These are phyloP conservation scores for Zoanthus sansibaricus DNA, from an alignment of 92 coral and sea anemone species.

Conservation along the genomic window DNA sequence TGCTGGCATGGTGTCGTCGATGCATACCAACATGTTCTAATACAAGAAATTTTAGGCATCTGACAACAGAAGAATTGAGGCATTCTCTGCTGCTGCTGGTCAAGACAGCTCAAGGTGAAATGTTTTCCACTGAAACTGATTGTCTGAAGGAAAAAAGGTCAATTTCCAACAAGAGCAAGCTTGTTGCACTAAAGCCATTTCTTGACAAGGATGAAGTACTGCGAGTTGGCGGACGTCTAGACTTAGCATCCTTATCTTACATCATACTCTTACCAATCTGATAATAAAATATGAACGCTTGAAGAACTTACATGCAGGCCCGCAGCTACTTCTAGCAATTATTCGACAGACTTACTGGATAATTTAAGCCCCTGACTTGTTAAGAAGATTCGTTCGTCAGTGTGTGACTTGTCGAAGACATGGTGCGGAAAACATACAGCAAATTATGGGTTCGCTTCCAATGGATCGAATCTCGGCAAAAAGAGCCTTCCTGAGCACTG, in stretches of 20 bases:
- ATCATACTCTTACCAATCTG: constrained; percentile 57
- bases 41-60: constrained; percentile 36
- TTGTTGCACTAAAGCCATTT: constrained; percentile 62
- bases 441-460: constrained; percentile 42
- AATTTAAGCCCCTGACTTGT: neutral
- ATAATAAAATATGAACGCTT: constrained; percentile 54
- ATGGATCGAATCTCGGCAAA: constrained; percentile 26
- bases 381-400: neutral
- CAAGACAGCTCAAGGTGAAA: constrained; percentile 56
- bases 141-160: constrained; percentile 32
- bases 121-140: constrained; percentile 47
- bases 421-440: neutral
- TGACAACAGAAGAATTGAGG: constrained; percentile 53
- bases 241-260: constrained; percentile 55
- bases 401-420: neutral
- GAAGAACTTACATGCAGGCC: constrained; percentile 43
- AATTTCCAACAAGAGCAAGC: constrained; percentile 8
- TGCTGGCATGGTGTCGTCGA: constrained; percentile 42
- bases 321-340: neutral
- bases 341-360: constrained; percentile 17
- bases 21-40: constrained; percentile 57
- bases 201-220: constrained; percentile 64
- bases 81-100: constrained; percentile 51
- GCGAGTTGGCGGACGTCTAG: constrained; percentile 73
- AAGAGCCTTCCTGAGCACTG: constrained; percentile 23